Conservation (phyloP, 2,113 vertebrate species). For the Pelmatolapia mariae region DNA sequence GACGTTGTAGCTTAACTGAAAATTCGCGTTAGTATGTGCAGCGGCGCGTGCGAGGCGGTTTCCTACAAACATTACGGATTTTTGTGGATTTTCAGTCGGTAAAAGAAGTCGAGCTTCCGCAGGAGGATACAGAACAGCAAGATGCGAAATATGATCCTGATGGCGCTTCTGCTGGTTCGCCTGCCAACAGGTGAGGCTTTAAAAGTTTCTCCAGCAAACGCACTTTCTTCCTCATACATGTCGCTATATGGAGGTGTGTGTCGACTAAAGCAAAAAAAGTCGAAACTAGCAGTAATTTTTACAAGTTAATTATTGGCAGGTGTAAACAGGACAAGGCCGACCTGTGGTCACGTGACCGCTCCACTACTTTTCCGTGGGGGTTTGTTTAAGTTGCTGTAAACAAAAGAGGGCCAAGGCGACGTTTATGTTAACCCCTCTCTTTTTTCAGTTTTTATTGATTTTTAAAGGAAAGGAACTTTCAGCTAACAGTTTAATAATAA, state of each 20-base stretch:
- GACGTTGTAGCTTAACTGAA: background rate
- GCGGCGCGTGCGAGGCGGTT: background rate
- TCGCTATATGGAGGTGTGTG: background rate
- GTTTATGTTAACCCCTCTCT: background rate
- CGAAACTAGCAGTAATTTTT: background rate
- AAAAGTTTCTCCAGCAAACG: background rate
- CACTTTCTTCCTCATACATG: accelerated
- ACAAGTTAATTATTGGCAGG: slow-evolving; percentile 63
- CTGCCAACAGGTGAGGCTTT: slow-evolving; percentile 63
- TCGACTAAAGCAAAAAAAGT: background rate
- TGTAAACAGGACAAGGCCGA: slow-evolving; percentile 45
- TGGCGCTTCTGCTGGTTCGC: slow-evolving; percentile 48
- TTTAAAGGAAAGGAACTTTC: background rate
- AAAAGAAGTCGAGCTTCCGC: background rate
- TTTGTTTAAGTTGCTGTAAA: background rate
- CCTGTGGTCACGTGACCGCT: slow-evolving; percentile 52
- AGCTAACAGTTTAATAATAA: background rate
- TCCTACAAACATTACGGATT: background rate
- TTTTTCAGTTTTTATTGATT: background rate
- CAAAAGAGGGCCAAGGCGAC: background rate
- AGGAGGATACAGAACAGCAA: background rate
- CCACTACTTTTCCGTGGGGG: background rate
- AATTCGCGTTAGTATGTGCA: background rate
- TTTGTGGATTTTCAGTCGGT: background rate
- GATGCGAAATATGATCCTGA: slow-evolving; percentile 58